Conservation (phyloP, 2,888 invertebrate genomes). For the Standfussiana lucernea region DNA sequence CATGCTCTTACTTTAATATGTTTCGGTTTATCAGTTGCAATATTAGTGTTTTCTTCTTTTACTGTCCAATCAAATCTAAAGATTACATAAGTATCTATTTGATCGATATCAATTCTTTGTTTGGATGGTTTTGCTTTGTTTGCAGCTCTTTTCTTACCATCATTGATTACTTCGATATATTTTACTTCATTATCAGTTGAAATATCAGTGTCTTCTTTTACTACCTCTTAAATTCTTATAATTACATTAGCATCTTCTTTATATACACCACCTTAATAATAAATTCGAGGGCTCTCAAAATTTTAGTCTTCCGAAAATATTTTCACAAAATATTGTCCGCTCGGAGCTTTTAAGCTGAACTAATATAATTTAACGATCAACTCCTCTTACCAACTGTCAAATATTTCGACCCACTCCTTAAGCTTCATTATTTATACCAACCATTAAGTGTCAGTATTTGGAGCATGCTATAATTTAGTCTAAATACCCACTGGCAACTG, state of each 20-base stretch:
- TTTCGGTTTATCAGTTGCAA: not conserved
- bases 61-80: not conserved
- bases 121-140: not conserved
- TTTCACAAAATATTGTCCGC: conserved; percentile 16
- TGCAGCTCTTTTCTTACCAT: too few species aligned
- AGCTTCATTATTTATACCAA: conserved; percentile 41
- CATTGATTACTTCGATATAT: not conserved
- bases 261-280: not conserved
- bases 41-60: not conserved
- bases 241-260: not conserved
- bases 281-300: conserved; percentile 16
- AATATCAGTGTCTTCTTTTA: not conserved
- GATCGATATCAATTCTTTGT: not conserved
- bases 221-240: not conserved
- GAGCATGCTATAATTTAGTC: conserved; percentile 60
- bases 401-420: conserved; percentile 43
- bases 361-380: conserved; percentile 42
- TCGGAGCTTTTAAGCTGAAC: conserved; percentile 23
- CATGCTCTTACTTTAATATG: not conserved
- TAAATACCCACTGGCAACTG: conserved; percentile 55
- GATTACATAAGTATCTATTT: not conserved
- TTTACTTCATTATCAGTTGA: not conserved
- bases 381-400: conserved; percentile 38
- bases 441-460: conserved; percentile 58
- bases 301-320: not conserved